phyloP scores from a whole-genome alignment of 2,113 vertebrate genomes.

The Acinonyx jubatus region DNA sequence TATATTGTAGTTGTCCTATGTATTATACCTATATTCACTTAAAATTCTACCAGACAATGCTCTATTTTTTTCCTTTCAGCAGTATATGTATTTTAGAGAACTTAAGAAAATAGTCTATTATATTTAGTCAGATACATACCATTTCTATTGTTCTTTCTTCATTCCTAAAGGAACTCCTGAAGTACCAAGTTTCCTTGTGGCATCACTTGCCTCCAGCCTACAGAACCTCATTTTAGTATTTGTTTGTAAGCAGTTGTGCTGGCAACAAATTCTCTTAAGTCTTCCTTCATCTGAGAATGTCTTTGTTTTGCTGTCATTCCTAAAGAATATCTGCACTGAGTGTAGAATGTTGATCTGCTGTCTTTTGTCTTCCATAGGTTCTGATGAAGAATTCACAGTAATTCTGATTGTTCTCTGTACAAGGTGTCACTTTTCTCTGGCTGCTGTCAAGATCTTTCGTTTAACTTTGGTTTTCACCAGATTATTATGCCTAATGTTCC shows the following conservation, averaged over 20 bases:
- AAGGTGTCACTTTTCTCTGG: background rate
- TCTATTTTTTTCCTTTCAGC: background rate
- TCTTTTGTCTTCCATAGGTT: no score
- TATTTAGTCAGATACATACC: background rate
- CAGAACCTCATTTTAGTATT: background rate
- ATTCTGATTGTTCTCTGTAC: fast-evolving
- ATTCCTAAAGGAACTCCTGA: background rate
- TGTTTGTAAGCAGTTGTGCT: background rate
- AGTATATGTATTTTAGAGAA: background rate
- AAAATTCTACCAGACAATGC: background rate
- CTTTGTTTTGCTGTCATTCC: background rate
- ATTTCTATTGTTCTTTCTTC: background rate
- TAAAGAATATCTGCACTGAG: background rate
- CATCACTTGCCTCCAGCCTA: background rate
- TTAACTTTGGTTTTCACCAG: background rate
- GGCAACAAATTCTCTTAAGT: background rate
- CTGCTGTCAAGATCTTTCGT: background rate
- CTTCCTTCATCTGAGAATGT: background rate
- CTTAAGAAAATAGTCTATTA: background rate
- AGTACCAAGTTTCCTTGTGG: background rate
- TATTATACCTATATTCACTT: background rate
- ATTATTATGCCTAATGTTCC: background rate
- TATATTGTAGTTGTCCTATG: background rate
- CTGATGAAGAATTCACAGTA: background rate
- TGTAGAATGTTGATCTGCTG: background rate